These are phyloP conservation scores for Crenuchus spilurus DNA, from an alignment of 2,797 vertebrate genomes.

Conservation along the genomic window DNA sequence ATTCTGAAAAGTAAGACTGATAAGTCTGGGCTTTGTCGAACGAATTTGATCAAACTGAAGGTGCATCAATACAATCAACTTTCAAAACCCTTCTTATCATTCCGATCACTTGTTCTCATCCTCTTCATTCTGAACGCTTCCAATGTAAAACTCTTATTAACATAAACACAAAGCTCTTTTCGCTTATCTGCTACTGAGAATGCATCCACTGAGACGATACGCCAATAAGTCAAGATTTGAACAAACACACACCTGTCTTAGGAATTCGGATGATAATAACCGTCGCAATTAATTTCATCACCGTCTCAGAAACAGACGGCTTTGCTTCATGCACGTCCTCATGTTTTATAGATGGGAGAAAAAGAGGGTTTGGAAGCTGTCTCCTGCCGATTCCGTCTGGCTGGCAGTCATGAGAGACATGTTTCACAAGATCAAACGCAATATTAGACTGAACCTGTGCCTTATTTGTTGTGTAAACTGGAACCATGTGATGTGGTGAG, in stretches of 20 bases:
- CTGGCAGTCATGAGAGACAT: slow-evolving; percentile 1
- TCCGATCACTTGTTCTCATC: background rate
- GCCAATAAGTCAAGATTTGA: slow-evolving; percentile 6
- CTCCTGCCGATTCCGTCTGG: slow-evolving; percentile 15
- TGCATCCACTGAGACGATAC: background rate
- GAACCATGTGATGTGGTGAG: background rate
- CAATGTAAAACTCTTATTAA: slow-evolving; percentile 15
- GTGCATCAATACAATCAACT: background rate
- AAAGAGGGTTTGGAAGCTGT: background rate
- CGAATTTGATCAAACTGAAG: background rate
- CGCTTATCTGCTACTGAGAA: background rate
- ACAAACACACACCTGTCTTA: slow-evolving; percentile 20
- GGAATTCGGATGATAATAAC: slow-evolving; percentile 24
- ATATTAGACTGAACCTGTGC: slow-evolving; percentile 21
- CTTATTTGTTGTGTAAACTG: slow-evolving; percentile 34
- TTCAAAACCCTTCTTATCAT: background rate
- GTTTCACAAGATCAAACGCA: slow-evolving; percentile 32
- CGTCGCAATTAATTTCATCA: slow-evolving; percentile 9
- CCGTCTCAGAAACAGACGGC: slow-evolving; percentile 2
- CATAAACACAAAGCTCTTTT: slow-evolving; percentile 26
- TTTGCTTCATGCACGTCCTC: background rate
- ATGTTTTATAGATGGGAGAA: slow-evolving; percentile 24
- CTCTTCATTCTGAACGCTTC: background rate
- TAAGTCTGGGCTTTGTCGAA: background rate
- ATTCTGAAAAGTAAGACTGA: background rate